A percentile compares a stretch with the other conserved stretches of the same genome.
Evolutionary conservation across 2,888 invertebrate genomes (phyloP).

Genomic region (Cephalotes varians): DNA sequence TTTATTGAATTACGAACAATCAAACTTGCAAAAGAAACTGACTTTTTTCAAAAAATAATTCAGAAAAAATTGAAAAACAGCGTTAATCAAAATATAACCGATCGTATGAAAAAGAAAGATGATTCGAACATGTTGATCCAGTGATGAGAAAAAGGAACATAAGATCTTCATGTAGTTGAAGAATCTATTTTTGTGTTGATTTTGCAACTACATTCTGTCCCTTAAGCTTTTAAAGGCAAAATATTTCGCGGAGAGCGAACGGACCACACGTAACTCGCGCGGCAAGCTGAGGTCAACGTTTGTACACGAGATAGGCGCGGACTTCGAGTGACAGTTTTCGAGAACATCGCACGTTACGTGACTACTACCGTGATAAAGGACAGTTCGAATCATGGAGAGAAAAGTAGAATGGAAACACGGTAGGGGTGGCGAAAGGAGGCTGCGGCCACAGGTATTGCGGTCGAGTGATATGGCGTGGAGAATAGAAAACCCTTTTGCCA

Average conservation of each 20-base stretch:
- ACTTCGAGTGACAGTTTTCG: neutral
- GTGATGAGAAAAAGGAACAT: neutral
- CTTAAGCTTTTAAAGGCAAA: neutral
- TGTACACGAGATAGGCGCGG: neutral
- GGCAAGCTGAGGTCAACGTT: neutral
- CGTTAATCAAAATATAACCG: too few relatives aligned
- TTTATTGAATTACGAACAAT: too few relatives aligned
- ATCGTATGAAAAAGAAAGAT: neutral
- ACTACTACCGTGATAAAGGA: neutral
- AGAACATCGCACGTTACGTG: neutral
- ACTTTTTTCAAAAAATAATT: too few relatives aligned
- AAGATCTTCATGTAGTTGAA: too few relatives aligned
- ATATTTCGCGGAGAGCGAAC: neutral
- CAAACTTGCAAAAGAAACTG: too few relatives aligned
- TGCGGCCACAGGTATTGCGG: neutral
- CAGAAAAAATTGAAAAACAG: too few relatives aligned
- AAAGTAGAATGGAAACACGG: constrained; percentile 6
- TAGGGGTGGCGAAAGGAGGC: too few relatives aligned
- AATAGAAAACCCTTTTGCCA: constrained; percentile 27
- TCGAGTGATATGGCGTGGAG: constrained; percentile 3
- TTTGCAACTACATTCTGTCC: neutral
- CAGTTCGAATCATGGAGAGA: neutral
- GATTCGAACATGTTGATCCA: neutral
- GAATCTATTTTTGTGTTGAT: neutral
- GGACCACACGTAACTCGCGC: neutral